Evolutionary conservation across 2,797 vertebrate species (phyloP), one percentile per base, ranked within the genome.

Genomic region (Gymnodraco acuticeps): DNA sequence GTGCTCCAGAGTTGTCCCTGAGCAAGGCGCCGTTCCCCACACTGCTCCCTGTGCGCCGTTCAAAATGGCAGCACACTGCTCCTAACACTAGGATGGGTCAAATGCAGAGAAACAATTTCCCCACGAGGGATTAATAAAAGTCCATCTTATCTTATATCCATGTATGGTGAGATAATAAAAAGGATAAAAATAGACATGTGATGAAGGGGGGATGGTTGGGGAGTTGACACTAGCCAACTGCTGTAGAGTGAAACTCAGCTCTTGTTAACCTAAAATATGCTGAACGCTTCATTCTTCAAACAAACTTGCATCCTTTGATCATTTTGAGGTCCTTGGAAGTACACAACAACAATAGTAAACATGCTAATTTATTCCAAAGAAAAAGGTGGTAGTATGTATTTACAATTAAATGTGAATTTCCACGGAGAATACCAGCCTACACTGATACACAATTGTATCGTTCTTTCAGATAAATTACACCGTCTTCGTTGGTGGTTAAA

Each of bases 231-330:
- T 68, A 80, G 72, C 75, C 83, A 75, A 84, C 78, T 83, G 83
- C 72, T 85, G 83, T 20, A 62, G 78, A 82, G 82, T 61, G 82
- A 80, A 85, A 70, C 87, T 87, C 86, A 1, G 66, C 76, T 91
- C 92, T 91, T 90, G 91, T 93, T 94, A 90, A 91, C 87, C 78
- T 91, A 89, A 93, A 93, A 93, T 93, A 93, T 94, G 91, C 89
- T 92, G 92, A 94, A 91, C 80, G 85, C 87, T 84, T 90, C 84
- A 72, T 90, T 93, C 91, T 94, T 93, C 91, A 94, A 94, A 94
- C 92, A 93, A 93, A 90, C 92, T 72, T 16, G 0, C 75, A 38
- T 76, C 78, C 91, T 94, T 94, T 94, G 93, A 94, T 93, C 92
- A 91, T 85, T 69, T 54, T 2, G 73, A 87, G 85, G 90, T 93